These are phyloP conservation scores for Baronia brevicornis DNA, from an alignment of 2,888 invertebrate species.

Conservation along the genomic window DNA sequence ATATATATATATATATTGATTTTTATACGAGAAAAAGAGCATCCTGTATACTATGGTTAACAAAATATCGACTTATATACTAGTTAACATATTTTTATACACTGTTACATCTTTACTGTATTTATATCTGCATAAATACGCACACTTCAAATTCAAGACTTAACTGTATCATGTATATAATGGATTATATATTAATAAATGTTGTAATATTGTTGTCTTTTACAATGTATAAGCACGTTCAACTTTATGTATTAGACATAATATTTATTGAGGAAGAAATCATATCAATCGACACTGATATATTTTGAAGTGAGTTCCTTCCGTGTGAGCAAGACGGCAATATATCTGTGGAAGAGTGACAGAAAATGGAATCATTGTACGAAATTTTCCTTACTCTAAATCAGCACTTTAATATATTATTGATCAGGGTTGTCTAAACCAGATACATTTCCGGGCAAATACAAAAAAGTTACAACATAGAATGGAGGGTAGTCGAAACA, in stretches of 20 bases:
- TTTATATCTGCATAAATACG: conserved; percentile 38
- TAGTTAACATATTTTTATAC: conserved; percentile 17
- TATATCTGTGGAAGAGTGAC: too few relatives aligned
- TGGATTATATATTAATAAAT: conserved; percentile 34
- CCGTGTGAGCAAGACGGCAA: too few relatives aligned
- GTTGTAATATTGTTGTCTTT: conserved; percentile 59
- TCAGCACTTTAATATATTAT: too few relatives aligned
- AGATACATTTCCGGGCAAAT: too few relatives aligned
- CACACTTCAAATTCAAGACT: conserved; percentile 71
- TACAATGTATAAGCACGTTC: conserved; percentile 25
- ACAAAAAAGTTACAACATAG: too few relatives aligned
- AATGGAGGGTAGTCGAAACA: too few relatives aligned
- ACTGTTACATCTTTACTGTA: conserved; percentile 30
- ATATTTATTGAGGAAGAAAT: conserved; percentile 1
- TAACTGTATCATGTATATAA: conserved; percentile 52
- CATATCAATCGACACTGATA: conserved; percentile 12
- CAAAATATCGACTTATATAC: conserved; percentile 3
- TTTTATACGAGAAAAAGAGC: too few relatives aligned
- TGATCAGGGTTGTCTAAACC: too few relatives aligned
- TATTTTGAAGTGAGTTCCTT: too few relatives aligned
- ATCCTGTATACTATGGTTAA: conserved; percentile 6
- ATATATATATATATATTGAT: too few relatives aligned
- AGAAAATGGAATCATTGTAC: too few relatives aligned
- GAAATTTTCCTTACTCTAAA: too few relatives aligned
- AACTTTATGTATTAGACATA: conserved; percentile 10